Evolutionary conservation across 2,797 vertebrate genomes (phyloP), one percentile per base, ranked within the genome.

Genomic region (Phoebastria nigripes): DNA sequence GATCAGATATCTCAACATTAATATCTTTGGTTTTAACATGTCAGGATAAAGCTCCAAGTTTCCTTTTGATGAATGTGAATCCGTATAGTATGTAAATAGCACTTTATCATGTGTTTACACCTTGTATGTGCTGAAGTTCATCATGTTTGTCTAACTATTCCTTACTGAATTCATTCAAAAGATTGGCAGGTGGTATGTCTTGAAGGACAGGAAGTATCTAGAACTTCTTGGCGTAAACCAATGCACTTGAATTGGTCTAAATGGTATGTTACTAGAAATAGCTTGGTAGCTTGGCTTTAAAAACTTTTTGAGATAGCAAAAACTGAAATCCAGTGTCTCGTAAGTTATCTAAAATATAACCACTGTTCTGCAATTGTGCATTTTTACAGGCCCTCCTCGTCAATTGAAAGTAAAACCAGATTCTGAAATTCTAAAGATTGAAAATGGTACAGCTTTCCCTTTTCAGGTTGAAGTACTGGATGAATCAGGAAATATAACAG

Each of bases 381-480:
- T 90, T 82, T 87, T 96, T 92, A 47, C 96, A 99, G 99, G 99
- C 26, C 96, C 95, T 24, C 98, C 99, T 76, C 91, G 42, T 96
- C 97, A 88, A 8, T 55, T 99, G 84, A 98, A 97, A 74, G 98
- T 99, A 66, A 98, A 95, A 55, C 98, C 98, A 35, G 97, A 98
- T 82, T 97, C 98, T 35, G 94, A 98, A 52, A 92, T 97, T 49
- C 91, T 99, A 22, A 92, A 96, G 74, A 97, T 99, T 55, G 98
- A 99, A 96, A 99, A 99, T 81, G 98, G 99, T 87, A 98, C 98
- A 89, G 56, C 98, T 49, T 97, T 98, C 59, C 96, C 74, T 20
- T 99, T 99, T 95, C 96, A 97, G 69, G 97, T 99, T 59, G 98
- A 99, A 95, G 97, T 99, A 92, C 97, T 98, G 7, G 99, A 99